These are phyloP conservation scores for Alosa alosa DNA, from an alignment of 2,113 vertebrate genomes.

Conservation along the genomic window DNA sequence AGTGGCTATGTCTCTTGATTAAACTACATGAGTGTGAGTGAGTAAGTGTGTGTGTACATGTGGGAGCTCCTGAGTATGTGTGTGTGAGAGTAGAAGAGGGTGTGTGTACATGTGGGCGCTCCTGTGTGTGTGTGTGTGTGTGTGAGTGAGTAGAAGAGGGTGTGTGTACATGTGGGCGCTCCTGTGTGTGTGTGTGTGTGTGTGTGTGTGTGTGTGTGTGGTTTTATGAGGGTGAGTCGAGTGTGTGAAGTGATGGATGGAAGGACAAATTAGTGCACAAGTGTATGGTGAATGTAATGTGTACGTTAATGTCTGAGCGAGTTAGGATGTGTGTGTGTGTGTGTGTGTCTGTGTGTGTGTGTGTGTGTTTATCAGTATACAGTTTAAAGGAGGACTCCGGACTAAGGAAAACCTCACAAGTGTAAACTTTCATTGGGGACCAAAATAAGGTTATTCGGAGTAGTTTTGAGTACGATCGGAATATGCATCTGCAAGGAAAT, in stretches of 20 bases:
- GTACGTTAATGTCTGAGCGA: background rate
- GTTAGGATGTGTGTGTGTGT: no score
- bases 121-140: background rate
- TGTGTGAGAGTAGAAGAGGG: background rate
- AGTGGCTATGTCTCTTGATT: background rate
- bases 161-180: background rate
- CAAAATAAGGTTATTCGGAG: no score
- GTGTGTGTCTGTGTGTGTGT: no score
- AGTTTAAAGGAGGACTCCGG: no score
- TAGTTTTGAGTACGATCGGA: no score
- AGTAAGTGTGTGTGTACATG: background rate
- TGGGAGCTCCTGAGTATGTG: background rate
- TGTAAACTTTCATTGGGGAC: no score
- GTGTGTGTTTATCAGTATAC: no score
- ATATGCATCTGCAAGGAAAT: no score
- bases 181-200: conserved; percentile 12
- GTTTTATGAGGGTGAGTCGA: no score
- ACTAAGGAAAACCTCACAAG: no score
- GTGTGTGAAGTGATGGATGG: no score
- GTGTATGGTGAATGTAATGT: background rate
- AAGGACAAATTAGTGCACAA: no score
- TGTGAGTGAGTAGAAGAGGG: background rate
- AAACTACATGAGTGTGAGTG: background rate
- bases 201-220: background rate
- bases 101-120: background rate